Conservation (phyloP, 1,140 invertebrate species). For the Steinernema khuongi region DNA sequence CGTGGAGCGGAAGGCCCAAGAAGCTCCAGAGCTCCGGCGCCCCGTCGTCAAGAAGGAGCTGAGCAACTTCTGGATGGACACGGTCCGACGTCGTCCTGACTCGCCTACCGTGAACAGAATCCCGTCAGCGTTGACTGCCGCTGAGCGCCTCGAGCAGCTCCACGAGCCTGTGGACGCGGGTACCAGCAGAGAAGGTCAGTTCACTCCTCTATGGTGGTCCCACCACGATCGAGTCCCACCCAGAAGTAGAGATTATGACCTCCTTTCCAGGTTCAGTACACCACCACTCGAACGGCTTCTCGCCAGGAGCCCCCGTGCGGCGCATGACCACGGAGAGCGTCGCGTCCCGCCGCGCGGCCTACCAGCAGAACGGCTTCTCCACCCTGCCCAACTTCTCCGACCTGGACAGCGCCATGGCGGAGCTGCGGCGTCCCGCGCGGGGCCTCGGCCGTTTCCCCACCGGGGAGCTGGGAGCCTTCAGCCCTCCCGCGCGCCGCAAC, state of each 20-base stretch:
- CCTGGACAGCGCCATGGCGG: conserved; percentile 40
- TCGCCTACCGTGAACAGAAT: conserved; percentile 32
- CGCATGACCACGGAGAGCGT: conserved; percentile 29
- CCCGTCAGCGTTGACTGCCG: conserved; percentile 36
- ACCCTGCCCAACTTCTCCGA: conserved; percentile 37
- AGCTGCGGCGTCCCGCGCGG: conserved; percentile 24
- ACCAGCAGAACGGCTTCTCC: conserved; percentile 25
- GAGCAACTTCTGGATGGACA: conserved; percentile 37
- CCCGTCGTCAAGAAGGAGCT: conserved; percentile 28
- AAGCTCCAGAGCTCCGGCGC: conserved; percentile 34
- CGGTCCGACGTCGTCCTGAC: conserved; percentile 32
- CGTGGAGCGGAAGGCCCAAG: conserved; percentile 29
- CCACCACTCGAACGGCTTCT: conserved; percentile 1
- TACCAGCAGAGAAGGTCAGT: no score
- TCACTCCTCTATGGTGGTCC: no score
- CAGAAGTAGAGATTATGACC: no score
- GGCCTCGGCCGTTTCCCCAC: conserved; percentile 45
- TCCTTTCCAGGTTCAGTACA: no score
- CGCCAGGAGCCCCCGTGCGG: not conserved
- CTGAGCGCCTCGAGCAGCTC: conserved; percentile 40
- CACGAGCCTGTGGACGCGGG: conserved; percentile 36
- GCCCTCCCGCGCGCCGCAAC: conserved; percentile 25
- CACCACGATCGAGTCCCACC: no score
- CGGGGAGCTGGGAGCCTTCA: conserved; percentile 32
- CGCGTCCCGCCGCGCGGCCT: conserved; percentile 36